Conservation (phyloP, 2,888 invertebrate species). For the Meandrusa payeni region DNA sequence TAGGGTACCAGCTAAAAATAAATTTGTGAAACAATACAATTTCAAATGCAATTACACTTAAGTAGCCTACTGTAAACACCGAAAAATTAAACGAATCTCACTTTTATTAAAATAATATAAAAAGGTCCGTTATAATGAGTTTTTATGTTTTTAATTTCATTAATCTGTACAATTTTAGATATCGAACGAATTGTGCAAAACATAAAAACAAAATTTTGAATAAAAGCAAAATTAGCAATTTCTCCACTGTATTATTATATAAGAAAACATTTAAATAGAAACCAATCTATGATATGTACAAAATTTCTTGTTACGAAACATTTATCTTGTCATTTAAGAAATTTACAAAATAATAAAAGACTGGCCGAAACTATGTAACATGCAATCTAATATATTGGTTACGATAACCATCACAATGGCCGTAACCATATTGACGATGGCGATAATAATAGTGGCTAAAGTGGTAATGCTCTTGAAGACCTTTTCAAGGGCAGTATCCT, state of each 20-base stretch:
- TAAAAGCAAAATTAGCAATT: slow-evolving; percentile 31
- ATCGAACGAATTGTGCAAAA: no score
- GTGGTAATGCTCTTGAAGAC: no score
- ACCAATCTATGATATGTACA: slow-evolving; percentile 35
- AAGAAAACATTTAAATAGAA: slow-evolving; percentile 15
- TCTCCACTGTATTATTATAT: not conserved
- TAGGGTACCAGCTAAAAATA: slow-evolving; percentile 21
- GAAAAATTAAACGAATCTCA: slow-evolving; percentile 11
- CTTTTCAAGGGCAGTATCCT: no score
- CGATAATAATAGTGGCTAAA: no score
- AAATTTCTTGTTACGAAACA: slow-evolving; percentile 19
- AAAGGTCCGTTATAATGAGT: no score
- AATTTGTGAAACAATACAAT: not conserved
- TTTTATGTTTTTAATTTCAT: no score
- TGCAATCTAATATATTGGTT: not conserved
- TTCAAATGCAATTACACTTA: not conserved
- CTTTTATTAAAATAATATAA: slow-evolving; percentile 3
- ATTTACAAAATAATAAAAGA: not conserved
- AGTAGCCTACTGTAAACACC: slow-evolving; percentile 16
- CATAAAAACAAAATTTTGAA: slow-evolving; percentile 6
- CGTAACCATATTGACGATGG: no score
- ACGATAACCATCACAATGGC: no score
- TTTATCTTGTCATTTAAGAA: no score
- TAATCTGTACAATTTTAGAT: no score
- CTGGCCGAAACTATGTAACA: no score